Conservation (phyloP, 2,888 invertebrate species). For the Caenorhabditis sp. region DNA sequence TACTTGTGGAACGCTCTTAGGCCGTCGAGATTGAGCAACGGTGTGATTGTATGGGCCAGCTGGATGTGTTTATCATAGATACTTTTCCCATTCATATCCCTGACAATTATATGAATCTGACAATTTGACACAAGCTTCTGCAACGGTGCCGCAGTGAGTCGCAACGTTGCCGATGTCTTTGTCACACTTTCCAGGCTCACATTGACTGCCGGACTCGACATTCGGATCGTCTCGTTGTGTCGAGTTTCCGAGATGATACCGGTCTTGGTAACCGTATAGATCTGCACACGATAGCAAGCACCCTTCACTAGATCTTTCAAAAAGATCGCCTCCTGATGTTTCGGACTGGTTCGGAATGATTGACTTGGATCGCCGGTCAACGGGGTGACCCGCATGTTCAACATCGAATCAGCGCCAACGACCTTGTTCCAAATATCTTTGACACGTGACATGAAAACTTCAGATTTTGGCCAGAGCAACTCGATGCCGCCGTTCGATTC, state of each 20-base stretch:
- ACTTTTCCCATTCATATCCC: slow-evolving; percentile 55
- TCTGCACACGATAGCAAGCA: slow-evolving; percentile 66
- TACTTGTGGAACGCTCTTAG: slow-evolving; percentile 67
- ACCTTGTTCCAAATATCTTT: slow-evolving; percentile 65
- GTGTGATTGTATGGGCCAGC: slow-evolving; percentile 32
- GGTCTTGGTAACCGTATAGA: slow-evolving; percentile 68
- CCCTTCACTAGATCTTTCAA: slow-evolving; percentile 53
- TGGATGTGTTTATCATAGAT: slow-evolving; percentile 56
- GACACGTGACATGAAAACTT: slow-evolving; percentile 57
- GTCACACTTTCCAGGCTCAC: slow-evolving; percentile 55
- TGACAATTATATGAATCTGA: slow-evolving; percentile 55
- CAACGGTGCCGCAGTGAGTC: slow-evolving; percentile 15
- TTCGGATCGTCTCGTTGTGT: slow-evolving; percentile 59
- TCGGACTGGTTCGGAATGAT: slow-evolving; percentile 48
- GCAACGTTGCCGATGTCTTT: slow-evolving; percentile 37
- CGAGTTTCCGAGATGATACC: slow-evolving; percentile 67
- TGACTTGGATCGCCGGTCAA: slow-evolving; percentile 33
- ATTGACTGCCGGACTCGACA: slow-evolving; percentile 61
- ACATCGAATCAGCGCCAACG: slow-evolving; percentile 60
- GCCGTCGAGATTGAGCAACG: slow-evolving; percentile 57
- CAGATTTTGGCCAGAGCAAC: slow-evolving; percentile 65
- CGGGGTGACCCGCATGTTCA: slow-evolving; percentile 61
- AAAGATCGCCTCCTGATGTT: slow-evolving; percentile 31
- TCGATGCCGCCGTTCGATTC: slow-evolving; percentile 59
- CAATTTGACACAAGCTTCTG: slow-evolving; percentile 47